These are phyloP conservation scores for Chironomus striatipennis DNA, from an alignment of 1,140 invertebrate genomes.

Conservation along the genomic window DNA sequence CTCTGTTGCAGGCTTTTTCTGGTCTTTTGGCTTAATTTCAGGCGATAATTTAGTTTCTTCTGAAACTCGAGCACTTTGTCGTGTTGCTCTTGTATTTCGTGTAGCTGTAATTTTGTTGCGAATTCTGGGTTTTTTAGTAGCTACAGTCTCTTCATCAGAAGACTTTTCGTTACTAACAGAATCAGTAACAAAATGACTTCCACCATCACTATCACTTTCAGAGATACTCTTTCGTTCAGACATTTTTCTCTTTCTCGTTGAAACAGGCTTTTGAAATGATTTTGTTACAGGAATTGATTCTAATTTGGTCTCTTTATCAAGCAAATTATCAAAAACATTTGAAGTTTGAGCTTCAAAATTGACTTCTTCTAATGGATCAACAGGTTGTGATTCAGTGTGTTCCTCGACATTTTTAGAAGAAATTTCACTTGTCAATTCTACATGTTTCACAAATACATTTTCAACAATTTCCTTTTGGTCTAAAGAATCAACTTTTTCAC, in stretches of 20 bases:
- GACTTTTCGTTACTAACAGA: not conserved
- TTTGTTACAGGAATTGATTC: too few species aligned
- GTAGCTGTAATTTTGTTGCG: not conserved
- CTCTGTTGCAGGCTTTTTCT: not conserved
- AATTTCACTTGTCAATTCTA: too few species aligned
- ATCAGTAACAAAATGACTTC: not conserved
- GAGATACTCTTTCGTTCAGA: not conserved
- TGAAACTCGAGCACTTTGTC: not conserved
- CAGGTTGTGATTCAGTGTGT: too few species aligned
- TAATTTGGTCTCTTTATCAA: too few species aligned
- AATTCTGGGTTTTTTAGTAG: not conserved
- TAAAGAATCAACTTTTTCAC: too few species aligned
- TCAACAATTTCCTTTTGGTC: too few species aligned
- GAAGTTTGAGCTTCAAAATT: not conserved
- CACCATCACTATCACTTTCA: not conserved
- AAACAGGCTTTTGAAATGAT: not conserved
- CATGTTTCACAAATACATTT: too few species aligned
- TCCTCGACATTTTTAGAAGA: too few species aligned
- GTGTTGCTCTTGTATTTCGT: not conserved
- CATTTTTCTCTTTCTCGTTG: not conserved
- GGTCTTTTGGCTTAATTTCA: too few species aligned
- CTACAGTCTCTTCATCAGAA: not conserved
- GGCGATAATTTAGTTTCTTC: not conserved
- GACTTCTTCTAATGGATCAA: not conserved
- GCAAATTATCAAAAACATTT: too few species aligned